These are phyloP conservation scores for Acipenser transmontanus DNA, from an alignment of 2,797 vertebrate genomes.

Conservation along the genomic window DNA sequence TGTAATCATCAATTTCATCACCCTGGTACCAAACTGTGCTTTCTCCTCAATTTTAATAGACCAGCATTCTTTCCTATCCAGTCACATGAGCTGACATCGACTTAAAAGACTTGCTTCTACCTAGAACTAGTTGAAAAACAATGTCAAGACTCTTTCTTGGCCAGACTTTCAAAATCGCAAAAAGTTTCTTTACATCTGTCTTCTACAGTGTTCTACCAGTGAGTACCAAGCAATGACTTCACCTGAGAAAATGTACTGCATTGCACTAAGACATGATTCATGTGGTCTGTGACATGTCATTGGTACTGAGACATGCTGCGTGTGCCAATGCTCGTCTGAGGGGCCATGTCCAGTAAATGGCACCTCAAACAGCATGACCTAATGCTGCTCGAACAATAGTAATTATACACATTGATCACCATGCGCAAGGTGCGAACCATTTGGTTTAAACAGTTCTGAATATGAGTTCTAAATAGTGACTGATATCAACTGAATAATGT, in stretches of 20 bases:
- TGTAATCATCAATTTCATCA: neutral
- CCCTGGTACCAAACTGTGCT: constrained; percentile 4
- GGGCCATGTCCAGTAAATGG: constrained; percentile 28
- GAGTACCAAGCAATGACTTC: constrained; percentile 53
- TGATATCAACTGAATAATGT: no score
- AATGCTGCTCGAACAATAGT: constrained; percentile 45
- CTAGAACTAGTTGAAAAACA: neutral
- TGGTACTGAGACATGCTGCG: constrained; percentile 47
- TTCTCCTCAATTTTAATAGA: constrained; percentile 1
- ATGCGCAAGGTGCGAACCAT: constrained; percentile 8
- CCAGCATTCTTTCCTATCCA: constrained; percentile 10
- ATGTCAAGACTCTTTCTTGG: constrained; percentile 21
- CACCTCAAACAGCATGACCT: neutral
- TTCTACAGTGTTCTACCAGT: constrained; percentile 28
- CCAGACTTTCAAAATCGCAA: constrained; percentile 1
- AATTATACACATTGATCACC: constrained; percentile 46
- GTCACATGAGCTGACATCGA: constrained; percentile 2
- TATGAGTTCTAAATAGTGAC: no score
- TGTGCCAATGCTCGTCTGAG: constrained; percentile 43
- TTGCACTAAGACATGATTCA: constrained; percentile 55
- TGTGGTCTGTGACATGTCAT: constrained; percentile 47
- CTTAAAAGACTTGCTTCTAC: neutral
- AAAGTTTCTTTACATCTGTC: constrained; percentile 35
- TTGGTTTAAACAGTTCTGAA: neutral
- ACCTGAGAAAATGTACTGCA: constrained; percentile 48